Base-by-base conservation (phyloP, 2,797 vertebrate genomes). In the Yasuhikotakia modesta region DNA sequence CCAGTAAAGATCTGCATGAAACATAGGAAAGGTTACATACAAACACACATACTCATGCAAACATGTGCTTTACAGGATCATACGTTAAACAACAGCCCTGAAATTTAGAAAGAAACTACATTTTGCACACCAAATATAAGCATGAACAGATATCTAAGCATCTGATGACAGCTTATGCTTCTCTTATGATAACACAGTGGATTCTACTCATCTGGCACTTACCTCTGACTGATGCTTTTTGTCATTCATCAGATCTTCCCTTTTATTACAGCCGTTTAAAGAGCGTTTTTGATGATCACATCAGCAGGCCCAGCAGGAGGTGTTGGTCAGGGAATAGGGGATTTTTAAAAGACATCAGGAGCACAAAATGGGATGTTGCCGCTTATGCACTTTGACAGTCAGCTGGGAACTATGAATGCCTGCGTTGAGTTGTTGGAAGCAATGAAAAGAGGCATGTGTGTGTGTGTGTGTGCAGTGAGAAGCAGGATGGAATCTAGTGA, bases 231-330 rank as follows among this genome's bases (percentile, higher is more conserved):
- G 19, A 13, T 75, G 50, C 60, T 43, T 21, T 77, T 76, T 60
- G 12, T 43, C 39, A 43, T 43, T 43, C 39, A 43, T 43, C 39
- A 43, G 39, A 10, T 39, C 35, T 39, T 39, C 35, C 35, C 8
- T 7, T 39, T 39, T 39, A 76, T 71, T 60, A 43, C 46, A 10
- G 27, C 27, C 27, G 4, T 27, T 27, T 27, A 50, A 14, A 64
- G 22, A 48, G 50, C 12, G 81, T 77, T 80, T 78, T 76, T 75
- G 78, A 88, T 86, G 79, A 79, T 81, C 70, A 80, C 79, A 86
- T 90, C 86, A 88, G 84, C 79, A 89, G 86, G 87, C 86, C 27
- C 85, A 79, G 81, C 21, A 80, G 81, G 65, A 71, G 30, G 1
- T 32, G 58, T 24, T 24, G 10, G 65, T 53, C 45, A 45, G 57